Conservation (phyloP, 2,113 vertebrate species). For the Okapia johnstoni region DNA sequence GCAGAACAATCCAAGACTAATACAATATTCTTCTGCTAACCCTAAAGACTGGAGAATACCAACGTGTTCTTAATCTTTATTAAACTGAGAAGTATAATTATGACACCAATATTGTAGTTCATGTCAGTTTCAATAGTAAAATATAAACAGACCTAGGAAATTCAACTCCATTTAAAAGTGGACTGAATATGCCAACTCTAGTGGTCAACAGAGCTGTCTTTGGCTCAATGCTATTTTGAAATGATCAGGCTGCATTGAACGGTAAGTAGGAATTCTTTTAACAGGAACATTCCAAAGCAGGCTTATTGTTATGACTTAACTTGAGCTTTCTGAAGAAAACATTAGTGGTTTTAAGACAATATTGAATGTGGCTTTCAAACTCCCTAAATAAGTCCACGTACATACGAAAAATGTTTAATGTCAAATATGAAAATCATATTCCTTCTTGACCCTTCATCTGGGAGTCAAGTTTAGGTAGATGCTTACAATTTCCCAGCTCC, state of each 20-base stretch:
- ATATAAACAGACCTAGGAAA: conserved; percentile 2
- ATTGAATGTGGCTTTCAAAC: not conserved
- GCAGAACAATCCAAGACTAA: not conserved
- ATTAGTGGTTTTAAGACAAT: not conserved
- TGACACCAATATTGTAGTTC: not conserved
- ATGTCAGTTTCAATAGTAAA: not conserved
- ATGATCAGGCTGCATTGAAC: not conserved
- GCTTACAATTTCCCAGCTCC: not conserved
- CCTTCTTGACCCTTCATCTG: not conserved
- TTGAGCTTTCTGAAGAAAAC: conserved; percentile 3
- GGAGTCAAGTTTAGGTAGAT: not conserved
- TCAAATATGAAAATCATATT: not conserved
- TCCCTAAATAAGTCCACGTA: not conserved
- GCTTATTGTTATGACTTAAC: not conserved
- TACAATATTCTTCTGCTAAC: not conserved
- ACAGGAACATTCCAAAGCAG: not conserved
- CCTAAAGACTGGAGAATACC: not conserved
- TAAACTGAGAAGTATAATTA: not conserved
- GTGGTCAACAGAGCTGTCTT: not conserved
- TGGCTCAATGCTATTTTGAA: not conserved
- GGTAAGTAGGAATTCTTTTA: not conserved
- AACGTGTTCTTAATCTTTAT: not conserved
- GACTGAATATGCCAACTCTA: not conserved
- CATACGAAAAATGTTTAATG: not conserved
- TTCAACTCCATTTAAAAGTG: not conserved